Evolutionary conservation across 2,113 vertebrate species (phyloP).

Genomic region (Anser brachyrhynchus): DNA sequence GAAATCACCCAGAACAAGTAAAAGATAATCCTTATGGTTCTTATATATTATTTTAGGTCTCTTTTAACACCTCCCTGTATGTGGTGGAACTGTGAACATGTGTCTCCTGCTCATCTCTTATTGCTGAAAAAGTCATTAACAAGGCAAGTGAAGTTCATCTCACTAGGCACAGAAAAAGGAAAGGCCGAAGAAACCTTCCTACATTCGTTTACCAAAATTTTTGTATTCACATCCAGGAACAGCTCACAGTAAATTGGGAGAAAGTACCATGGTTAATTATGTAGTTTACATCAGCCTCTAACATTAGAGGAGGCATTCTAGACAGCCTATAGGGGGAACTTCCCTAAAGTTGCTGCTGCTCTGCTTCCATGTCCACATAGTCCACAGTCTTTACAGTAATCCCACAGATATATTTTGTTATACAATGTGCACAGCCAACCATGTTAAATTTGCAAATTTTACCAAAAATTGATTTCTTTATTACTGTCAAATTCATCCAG

Average conservation of each 20-base stretch:
- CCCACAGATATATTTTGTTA: not conserved
- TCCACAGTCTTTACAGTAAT: not conserved
- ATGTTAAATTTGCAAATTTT: not conserved
- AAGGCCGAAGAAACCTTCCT: not conserved
- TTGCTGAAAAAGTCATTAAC: not conserved
- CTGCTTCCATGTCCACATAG: not conserved
- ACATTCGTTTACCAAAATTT: not conserved
- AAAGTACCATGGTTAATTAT: not conserved
- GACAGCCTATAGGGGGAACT: not conserved
- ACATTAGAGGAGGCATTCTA: not conserved
- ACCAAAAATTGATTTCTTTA: not conserved
- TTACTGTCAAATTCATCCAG: not conserved
- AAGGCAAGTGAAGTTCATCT: not conserved
- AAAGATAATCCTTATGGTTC: not conserved
- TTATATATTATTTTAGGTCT: not conserved
- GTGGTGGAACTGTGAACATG: not conserved
- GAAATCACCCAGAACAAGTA: not conserved
- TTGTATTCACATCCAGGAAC: not conserved
- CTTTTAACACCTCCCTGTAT: not conserved
- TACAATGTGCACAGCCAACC: not conserved
- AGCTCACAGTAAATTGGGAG: not conserved
- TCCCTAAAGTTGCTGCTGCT: not conserved
- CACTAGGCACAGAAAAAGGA: not conserved
- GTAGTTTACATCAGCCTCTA: not conserved
- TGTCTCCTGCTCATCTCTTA: not conserved